Conservation (phyloP, 2,888 invertebrate genomes). For the Baccha elongata region DNA sequence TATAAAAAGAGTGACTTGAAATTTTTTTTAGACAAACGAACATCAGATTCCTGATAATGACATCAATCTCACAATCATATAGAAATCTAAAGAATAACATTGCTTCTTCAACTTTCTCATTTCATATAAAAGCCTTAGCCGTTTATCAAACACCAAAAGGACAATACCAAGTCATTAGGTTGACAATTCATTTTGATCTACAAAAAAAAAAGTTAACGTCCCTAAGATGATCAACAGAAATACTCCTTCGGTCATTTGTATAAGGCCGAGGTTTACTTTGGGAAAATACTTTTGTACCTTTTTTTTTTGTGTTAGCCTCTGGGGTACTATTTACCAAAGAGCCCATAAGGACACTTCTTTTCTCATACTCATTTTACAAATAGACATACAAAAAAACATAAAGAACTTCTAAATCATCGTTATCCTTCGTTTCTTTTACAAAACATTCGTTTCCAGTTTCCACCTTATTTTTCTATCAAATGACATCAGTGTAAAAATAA, state of each 20-base stretch:
- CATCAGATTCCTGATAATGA: too few relatives aligned
- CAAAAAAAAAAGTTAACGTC: conserved; percentile 22
- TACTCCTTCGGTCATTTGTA: conserved; percentile 38
- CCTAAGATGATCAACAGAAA: conserved; percentile 53
- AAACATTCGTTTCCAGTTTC: conserved; percentile 26
- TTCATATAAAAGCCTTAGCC: conserved; percentile 4
- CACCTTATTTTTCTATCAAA: conserved; percentile 16
- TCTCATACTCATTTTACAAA: background rate
- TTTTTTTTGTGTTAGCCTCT: background rate
- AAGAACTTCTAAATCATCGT: conserved; percentile 16
- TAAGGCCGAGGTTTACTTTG: conserved; percentile 4
- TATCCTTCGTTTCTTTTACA: background rate
- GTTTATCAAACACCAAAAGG: conserved; percentile 40
- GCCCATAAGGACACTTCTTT: conserved; percentile 10
- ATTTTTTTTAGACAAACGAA: too few relatives aligned
- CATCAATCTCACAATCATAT: too few relatives aligned
- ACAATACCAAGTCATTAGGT: conserved; percentile 58
- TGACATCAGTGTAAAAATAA: background rate
- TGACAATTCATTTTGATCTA: conserved; percentile 52
- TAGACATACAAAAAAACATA: background rate
- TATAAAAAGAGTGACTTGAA: too few relatives aligned
- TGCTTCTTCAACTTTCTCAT: background rate
- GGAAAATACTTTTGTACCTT: background rate
- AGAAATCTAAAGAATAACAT: background rate
- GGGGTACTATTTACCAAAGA: conserved; percentile 2